Evolutionary conservation across 2,113 vertebrate genomes (phyloP).

Genomic region (Apodemus speciosus): DNA sequence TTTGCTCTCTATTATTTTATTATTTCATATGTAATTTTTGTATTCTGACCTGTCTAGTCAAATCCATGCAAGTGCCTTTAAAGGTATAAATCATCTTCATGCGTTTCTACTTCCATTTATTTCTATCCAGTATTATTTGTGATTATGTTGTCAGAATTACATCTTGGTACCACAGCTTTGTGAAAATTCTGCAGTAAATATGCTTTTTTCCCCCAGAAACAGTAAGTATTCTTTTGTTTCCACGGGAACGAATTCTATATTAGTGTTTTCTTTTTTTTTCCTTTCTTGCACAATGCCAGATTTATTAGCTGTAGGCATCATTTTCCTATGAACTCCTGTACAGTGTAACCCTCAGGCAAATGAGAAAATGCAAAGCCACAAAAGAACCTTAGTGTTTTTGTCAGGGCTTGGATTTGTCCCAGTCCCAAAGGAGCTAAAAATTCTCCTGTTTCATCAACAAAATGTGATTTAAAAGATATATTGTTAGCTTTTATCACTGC

Average conservation of each 20-base stretch:
- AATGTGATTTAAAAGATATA: slow-evolving; percentile 14
- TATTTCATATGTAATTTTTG: not conserved
- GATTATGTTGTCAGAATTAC: slow-evolving; percentile 48
- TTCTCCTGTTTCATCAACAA: slow-evolving; percentile 55
- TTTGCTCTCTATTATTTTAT: not conserved
- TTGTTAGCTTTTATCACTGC: slow-evolving; percentile 44
- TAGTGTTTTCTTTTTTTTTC: not conserved
- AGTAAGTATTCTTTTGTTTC: slow-evolving; percentile 66
- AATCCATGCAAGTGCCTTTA: slow-evolving; percentile 8
- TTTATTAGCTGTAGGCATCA: slow-evolving; percentile 59
- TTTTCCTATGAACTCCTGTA: slow-evolving; percentile 37
- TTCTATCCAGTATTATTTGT: slow-evolving; percentile 23
- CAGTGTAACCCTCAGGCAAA: slow-evolving; percentile 40
- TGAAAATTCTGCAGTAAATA: slow-evolving; percentile 42
- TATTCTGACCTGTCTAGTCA: not conserved
- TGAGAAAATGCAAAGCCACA: not conserved
- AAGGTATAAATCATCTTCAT: slow-evolving; percentile 9
- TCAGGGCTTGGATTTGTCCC: slow-evolving; percentile 25
- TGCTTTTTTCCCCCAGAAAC: slow-evolving; percentile 26
- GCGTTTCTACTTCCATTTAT: not conserved
- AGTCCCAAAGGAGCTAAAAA: slow-evolving; percentile 47
- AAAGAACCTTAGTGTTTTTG: slow-evolving; percentile 51
- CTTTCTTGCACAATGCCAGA: slow-evolving; percentile 31
- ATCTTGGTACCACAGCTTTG: slow-evolving; percentile 41
- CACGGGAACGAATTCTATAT: slow-evolving; percentile 66